Base-by-base conservation (phyloP, 2,113 vertebrate genomes). In the Columba janthina region DNA sequence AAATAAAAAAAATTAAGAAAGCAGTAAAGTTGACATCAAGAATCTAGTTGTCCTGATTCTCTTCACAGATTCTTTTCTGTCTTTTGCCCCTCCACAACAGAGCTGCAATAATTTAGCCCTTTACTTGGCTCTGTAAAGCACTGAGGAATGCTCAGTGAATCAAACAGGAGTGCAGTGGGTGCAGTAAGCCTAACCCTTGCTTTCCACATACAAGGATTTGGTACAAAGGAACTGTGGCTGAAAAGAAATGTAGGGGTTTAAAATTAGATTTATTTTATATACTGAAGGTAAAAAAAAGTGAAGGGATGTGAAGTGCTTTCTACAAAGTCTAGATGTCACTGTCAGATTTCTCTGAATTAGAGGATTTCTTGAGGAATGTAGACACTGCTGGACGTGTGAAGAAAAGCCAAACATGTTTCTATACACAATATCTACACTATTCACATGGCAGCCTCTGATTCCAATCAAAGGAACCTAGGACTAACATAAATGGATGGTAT, bases 281-380 rank as follows among this genome's bases (percentile, higher is more conserved):
- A 85, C 29, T 12, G 46, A 60, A 70, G 51, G 64, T 17, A 72
- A 95, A 93, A 91, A 91, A 48, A 32, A 32, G 12, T 17, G 38
- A 85, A 90, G 96, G 90, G 86, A 90, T 64, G 16, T 81, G 87
- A 82, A 92, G 57, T 91, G 75, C 87, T 96, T 96, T 94, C 46
- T 84, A 3, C 53, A 13, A 65, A 94, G 88, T 89, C 79, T 62
- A 56, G 51, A 51, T 96, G 88, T 93, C 95, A 81, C 79, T 54
- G 53, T 29, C 24, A 84, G 73, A 57, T 93, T 94, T 75, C 85
- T 94, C 67, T 90, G 93, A 97, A 93, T 96, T 94, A 96, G 73
- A 91, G 85, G 85, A 89, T 96, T 96, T 78, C 60, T 82, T 15
- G 69, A n/a, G 76, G 58, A 61, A 87, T 34, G 31, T 36, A 65